phyloP scores from a whole-genome alignment of 30 jellyfish, hydroid and myxozoan species.

The Cassiopea andromeda region DNA sequence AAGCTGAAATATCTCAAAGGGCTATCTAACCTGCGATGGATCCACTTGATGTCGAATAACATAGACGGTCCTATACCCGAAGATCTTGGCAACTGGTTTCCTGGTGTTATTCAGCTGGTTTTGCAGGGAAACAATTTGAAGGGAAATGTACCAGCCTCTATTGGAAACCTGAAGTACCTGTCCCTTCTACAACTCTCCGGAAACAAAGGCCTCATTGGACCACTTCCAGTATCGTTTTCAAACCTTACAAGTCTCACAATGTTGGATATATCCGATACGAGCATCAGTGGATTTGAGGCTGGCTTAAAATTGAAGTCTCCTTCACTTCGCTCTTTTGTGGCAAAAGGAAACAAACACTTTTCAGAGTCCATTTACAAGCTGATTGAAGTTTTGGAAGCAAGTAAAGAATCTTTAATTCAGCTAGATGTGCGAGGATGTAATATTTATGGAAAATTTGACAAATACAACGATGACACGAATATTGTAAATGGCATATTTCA shows the following conservation, averaged over 20 bases:
- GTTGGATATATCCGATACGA: constrained; percentile 57
- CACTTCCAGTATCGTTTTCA: constrained; percentile 53
- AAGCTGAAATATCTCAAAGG: constrained; percentile 24
- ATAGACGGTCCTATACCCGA: constrained; percentile 53
- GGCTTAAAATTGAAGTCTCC: constrained; percentile 46
- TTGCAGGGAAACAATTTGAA: constrained; percentile 50
- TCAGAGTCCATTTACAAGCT: constrained; percentile 27
- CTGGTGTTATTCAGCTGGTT: constrained; percentile 28
- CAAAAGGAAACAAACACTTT: constrained; percentile 36
- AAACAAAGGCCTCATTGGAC: constrained; percentile 43
- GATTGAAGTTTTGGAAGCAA: constrained; percentile 12
- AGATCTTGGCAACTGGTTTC: constrained; percentile 77
- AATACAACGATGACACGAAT: constrained; percentile 39
- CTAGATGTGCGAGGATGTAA: constrained; percentile 53
- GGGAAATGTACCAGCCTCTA: constrained; percentile 55
- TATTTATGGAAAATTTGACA: constrained; percentile 55
- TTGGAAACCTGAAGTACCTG: constrained; percentile 28
- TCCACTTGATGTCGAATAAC: constrained; percentile 50
- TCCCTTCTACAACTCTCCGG: constrained; percentile 44
- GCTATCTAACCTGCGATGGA: constrained; percentile 29
- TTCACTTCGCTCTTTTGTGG: constrained; percentile 42
- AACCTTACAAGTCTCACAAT: constrained; percentile 41
- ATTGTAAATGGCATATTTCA: constrained; percentile 33
- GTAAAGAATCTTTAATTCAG: constrained; percentile 50
- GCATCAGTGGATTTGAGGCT: constrained; percentile 51